Evolutionary conservation across 2,113 vertebrate species (phyloP), one percentile per base, ranked within the genome.

Genomic region (Alaudala cheleensis): DNA sequence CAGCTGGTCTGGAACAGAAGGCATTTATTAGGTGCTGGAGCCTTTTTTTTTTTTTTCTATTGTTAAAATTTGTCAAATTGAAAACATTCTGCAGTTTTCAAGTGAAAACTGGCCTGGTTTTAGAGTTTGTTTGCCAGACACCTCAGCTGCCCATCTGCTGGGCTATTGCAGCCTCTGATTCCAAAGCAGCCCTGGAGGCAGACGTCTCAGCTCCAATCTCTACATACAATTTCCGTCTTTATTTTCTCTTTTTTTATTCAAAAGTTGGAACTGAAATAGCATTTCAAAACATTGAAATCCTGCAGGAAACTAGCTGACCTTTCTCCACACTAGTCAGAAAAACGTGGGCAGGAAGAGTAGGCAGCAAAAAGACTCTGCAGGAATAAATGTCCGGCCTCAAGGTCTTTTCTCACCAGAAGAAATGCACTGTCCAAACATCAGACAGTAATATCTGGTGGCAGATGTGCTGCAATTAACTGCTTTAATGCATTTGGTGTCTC

Each of bases 301-400:
- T 95, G 50, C 88, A 93, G 92, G 88, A 96, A 96, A 92, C 72
- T 33, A 67, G 26, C 14, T 88, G 88, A 96, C 80, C 72, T 95
- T 93, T 97, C 64, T 66, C 60, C 56, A 45, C 0, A 0, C 56
- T 79, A 14, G 37, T 60, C 74, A 90, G 84, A 94, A 81, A 91
- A 83, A 44, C 2, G 6, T 28, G 45, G 49, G 71, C 80, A 88
- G 83, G 74, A 92, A 73, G 40, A 89, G 84, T 17, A 89, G 49
- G 62, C 73, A 91, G 49, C 26, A 69, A 90, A 76, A 49, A 73
- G 58, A 61, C 14, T 60, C 50, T 57, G 53, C 3, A 20, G 7
- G 23, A 24, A 49, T 92, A 14, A 42, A 74, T 26, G 23, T 73
- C 42, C 2, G 0, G 19, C 40, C 72, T 86, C 9, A 2, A 66